A percentile compares a stretch with the other conserved stretches of the same genome.
Evolutionary conservation across 1,140 invertebrate species (phyloP).

Genomic region (Maconellicoccus hirsutus): DNA sequence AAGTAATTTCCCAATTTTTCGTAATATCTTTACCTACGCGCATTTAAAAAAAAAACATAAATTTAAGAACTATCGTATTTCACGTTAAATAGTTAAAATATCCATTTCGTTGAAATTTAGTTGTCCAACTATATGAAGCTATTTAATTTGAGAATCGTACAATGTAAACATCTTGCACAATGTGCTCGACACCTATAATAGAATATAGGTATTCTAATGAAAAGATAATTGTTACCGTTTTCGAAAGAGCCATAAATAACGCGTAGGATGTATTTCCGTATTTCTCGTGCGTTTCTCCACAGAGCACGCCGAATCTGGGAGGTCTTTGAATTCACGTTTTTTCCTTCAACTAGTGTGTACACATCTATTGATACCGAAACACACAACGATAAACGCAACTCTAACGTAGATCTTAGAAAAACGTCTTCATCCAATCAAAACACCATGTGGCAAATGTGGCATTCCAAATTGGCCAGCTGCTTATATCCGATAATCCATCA

Average conservation of each 20-base stretch:
- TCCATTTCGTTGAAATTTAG: conserved; percentile 3
- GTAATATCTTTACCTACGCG: too few relatives aligned
- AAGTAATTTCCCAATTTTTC: too few relatives aligned
- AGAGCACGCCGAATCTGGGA: conserved; percentile 13
- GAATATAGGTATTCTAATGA: neutral
- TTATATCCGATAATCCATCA: conserved; percentile 19
- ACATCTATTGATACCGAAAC: neutral
- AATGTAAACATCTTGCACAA: conserved; percentile 17
- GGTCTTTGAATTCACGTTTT: neutral
- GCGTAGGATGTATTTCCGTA: conserved; percentile 9
- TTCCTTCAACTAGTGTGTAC: neutral
- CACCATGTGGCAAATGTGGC: conserved; percentile 17
- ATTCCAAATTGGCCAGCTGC: conserved; percentile 21
- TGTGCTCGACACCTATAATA: neutral
- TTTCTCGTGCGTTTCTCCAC: neutral
- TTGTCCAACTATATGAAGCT: neutral
- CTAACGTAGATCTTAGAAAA: conserved; percentile 7
- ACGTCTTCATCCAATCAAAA: conserved; percentile 21
- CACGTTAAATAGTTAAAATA: neutral
- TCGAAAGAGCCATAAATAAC: conserved; percentile 9
- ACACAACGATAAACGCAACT: neutral
- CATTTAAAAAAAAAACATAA: too few relatives aligned
- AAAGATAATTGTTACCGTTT: conserved; percentile 19
- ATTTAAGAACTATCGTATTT: neutral
- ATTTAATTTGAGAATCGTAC: neutral